phyloP scores from a whole-genome alignment of 2,888 invertebrate genomes.

The Amiota minor region DNA sequence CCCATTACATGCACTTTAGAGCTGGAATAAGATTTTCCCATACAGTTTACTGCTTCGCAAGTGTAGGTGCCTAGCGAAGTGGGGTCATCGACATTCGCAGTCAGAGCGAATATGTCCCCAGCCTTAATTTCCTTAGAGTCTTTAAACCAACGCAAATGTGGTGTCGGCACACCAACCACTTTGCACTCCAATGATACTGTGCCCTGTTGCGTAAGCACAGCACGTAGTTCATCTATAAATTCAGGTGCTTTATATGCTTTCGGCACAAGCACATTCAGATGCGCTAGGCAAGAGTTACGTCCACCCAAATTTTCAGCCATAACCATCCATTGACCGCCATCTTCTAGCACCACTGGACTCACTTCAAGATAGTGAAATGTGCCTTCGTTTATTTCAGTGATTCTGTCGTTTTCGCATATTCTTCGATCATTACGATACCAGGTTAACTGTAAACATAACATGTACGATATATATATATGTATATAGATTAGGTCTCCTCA shows the following conservation, averaged over 20 bases:
- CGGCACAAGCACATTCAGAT: slow-evolving; percentile 87
- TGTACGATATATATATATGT: slow-evolving; percentile 29
- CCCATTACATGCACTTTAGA: slow-evolving; percentile 88
- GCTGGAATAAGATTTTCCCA: slow-evolving; percentile 88
- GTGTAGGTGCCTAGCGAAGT: slow-evolving; percentile 90
- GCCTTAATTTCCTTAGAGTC: slow-evolving; percentile 91
- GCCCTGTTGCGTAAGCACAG: slow-evolving; percentile 88
- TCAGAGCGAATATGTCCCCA: slow-evolving; percentile 90
- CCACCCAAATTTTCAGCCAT: slow-evolving; percentile 86
- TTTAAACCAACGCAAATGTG: slow-evolving; percentile 84
- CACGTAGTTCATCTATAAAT: slow-evolving; percentile 88
- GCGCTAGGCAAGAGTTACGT: slow-evolving; percentile 83
- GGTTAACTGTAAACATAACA: slow-evolving; percentile 78
- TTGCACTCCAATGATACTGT: slow-evolving; percentile 93
- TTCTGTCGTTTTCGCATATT: slow-evolving; percentile 83
- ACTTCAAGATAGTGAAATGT: slow-evolving; percentile 89
- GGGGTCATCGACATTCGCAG: slow-evolving; percentile 87
- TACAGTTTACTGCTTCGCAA: slow-evolving; percentile 90
- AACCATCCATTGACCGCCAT: slow-evolving; percentile 89
- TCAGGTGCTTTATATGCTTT: slow-evolving; percentile 91
- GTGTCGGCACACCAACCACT: slow-evolving; percentile 91
- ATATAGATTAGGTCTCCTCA: neutral
- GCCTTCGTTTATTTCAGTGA: slow-evolving; percentile 86
- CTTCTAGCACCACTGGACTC: slow-evolving; percentile 85
- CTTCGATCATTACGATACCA: slow-evolving; percentile 90